Base-by-base conservation (phyloP, 2,888 invertebrate genomes). In the Gortyna flavago region DNA sequence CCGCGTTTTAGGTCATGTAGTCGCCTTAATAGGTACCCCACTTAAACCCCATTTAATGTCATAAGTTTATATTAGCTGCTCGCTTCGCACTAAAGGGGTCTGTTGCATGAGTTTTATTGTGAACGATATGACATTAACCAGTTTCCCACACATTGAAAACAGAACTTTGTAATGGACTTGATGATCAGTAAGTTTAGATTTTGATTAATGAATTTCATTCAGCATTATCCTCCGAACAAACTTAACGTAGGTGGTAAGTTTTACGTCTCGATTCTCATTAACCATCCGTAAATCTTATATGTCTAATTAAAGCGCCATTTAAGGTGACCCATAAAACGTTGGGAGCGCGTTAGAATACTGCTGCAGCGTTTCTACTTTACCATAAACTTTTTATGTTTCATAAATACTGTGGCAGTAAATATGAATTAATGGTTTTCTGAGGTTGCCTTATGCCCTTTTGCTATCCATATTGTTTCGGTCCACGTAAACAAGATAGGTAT, bases 341-440 rank as follows among this genome's bases (percentile, higher is more conserved):
- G 71, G 72, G 79, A 81, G 90, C 87, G 87, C 87, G 92, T 89
- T 90, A 92, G 92, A 94, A 93, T 93, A 94, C 92, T 92, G 91
- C 91, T 92, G 91, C 92, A 93, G 93, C 92, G 91, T 94, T 94
- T 93, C 93, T 91, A 93, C 93, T 92, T 94, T 93, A 92, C 94
- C 95, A 91, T 96, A 96, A 96, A 95, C 82, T 91, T 94, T 96
- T 96, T 95, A 96, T 95, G 96, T 94, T 93, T 94, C 96, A 95
- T 96, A 96, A 96, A 96, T 95, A 94, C 91, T 90, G 90, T 87
- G 90, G 94, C 91, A 94, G 95, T 95, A 95, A 95, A 95, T 95
- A 95, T 93, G 94, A 95, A 95, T 95, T 95, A 95, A 96, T 94
- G 95, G 93, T 88, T 92, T 93, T 92, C 90, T 91, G 93, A 94